Evolutionary conservation across 2,888 invertebrate genomes (phyloP).

Genomic region (Colletes collaris): DNA sequence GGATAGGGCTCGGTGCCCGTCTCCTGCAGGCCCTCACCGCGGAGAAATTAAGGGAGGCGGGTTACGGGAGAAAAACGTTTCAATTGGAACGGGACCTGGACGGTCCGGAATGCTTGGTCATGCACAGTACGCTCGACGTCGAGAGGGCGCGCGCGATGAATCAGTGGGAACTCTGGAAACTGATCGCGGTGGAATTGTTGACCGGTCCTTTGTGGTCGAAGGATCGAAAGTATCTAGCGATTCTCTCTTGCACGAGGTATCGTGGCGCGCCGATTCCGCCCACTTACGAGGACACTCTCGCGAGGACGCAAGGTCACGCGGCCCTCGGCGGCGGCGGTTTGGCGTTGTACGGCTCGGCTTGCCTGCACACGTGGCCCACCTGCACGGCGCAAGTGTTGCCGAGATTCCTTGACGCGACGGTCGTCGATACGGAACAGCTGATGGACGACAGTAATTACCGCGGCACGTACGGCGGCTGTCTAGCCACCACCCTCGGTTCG

Average conservation of each 20-base stretch:
- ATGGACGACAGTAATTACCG: conserved; percentile 97
- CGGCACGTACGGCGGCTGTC: conserved; percentile 93
- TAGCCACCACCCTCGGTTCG: conserved; percentile 95
- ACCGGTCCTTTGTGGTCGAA: conserved; percentile 82
- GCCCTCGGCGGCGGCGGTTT: conserved; percentile 96
- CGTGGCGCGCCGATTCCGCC: conserved; percentile 87
- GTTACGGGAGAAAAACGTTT: conserved; percentile 92
- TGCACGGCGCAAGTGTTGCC: conserved; percentile 87
- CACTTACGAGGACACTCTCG: conserved; percentile 88
- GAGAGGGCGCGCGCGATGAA: conserved; percentile 89
- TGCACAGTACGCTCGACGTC: conserved; percentile 89
- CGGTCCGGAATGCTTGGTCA: conserved; percentile 88
- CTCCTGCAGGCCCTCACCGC: conserved; percentile 94
- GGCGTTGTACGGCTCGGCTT: conserved; percentile 95
- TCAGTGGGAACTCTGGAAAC: conserved; percentile 92
- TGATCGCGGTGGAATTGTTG: conserved; percentile 93
- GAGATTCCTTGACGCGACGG: conserved; percentile 86
- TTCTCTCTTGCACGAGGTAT: conserved; percentile 94
- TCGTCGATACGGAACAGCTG: conserved; percentile 88
- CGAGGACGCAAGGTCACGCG: conserved; percentile 91
- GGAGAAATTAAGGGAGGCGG: conserved; percentile 92
- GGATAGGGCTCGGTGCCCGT: conserved; percentile 90
- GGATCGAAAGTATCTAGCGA: conserved; percentile 93
- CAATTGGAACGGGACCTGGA: conserved; percentile 88
- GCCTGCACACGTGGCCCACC: conserved; percentile 95